A percentile compares a stretch with the other conserved stretches of the same genome.
Conservation (phyloP, 2,797 vertebrate species). For the Tympanoctomys barrerae region DNA sequence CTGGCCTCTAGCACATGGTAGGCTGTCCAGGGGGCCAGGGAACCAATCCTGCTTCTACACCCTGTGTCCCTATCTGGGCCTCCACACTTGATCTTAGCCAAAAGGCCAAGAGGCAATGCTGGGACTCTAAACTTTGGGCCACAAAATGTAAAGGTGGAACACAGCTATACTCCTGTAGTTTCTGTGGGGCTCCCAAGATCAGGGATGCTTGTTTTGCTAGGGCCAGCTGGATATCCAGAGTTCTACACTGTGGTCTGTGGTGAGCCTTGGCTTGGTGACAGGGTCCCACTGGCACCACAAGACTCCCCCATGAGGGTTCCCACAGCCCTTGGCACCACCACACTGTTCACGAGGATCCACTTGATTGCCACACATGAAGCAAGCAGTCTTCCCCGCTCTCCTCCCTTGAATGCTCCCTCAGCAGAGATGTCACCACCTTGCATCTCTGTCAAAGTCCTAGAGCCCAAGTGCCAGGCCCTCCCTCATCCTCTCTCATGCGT, state of each 20-base stretch:
- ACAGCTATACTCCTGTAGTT: background rate
- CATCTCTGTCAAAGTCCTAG: background rate
- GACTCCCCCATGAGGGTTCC: background rate
- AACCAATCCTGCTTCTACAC: background rate
- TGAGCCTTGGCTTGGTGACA: background rate
- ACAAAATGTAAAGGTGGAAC: background rate
- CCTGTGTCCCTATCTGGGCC: background rate
- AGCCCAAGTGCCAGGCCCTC: no score
- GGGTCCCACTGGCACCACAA: background rate
- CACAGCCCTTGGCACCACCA: background rate
- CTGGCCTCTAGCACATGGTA: background rate
- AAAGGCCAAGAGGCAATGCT: background rate
- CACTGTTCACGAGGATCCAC: background rate
- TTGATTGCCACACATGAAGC: background rate
- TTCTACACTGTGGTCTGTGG: background rate
- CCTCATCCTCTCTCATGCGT: background rate
- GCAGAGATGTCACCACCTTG: fast-evolving
- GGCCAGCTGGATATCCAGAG: background rate
- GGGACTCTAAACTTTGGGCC: background rate
- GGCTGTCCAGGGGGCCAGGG: background rate
- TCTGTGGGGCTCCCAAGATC: background rate
- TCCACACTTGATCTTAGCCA: background rate
- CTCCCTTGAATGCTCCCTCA: background rate
- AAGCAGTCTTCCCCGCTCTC: background rate
- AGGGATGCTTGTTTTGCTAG: background rate